Percentiles rank a stretch among this genome's conserved stretches.
Evolutionary conservation across 2,888 invertebrate genomes (phyloP).

Genomic region (Cyrtodaria siliqua): DNA sequence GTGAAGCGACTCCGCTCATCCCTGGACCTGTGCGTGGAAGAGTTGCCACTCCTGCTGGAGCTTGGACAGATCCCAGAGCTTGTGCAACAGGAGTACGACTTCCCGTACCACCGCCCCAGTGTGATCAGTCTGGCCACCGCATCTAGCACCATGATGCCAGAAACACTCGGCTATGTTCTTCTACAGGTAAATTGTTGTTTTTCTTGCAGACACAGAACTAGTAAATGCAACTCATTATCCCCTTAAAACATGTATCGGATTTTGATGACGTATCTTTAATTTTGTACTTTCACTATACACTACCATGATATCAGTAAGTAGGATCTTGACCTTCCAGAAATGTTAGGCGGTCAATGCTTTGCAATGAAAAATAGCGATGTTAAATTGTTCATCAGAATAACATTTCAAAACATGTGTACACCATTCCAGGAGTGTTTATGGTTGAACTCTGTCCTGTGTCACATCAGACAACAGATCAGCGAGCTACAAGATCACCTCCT

Average conservation of each 20-base stretch:
- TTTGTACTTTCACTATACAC: too few species aligned
- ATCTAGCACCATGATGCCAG: slow-evolving; percentile 81
- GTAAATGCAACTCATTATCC: too few species aligned
- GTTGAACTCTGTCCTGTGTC: slow-evolving; percentile 82
- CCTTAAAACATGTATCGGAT: too few species aligned
- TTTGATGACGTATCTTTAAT: too few species aligned
- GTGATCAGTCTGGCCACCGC: slow-evolving; percentile 79
- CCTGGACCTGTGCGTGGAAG: slow-evolving; percentile 81
- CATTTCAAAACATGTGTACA: not conserved
- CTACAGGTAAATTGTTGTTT: too few species aligned
- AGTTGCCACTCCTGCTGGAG: slow-evolving; percentile 82
- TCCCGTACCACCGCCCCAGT: slow-evolving; percentile 84
- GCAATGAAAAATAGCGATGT: too few species aligned
- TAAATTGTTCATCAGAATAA: too few species aligned
- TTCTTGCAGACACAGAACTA: too few species aligned
- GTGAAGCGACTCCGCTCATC: slow-evolving; percentile 79
- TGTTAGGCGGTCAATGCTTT: too few species aligned
- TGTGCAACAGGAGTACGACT: slow-evolving; percentile 73
- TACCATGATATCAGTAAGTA: too few species aligned
- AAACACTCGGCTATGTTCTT: slow-evolving; percentile 82
- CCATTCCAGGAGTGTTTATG: slow-evolving; percentile 83
- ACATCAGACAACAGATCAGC: slow-evolving; percentile 81
- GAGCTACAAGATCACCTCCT: slow-evolving; percentile 78
- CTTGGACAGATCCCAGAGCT: slow-evolving; percentile 74
- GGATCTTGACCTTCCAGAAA: too few species aligned